Conservation (phyloP, 2,113 vertebrate species). For the Galeopterus variegatus region DNA sequence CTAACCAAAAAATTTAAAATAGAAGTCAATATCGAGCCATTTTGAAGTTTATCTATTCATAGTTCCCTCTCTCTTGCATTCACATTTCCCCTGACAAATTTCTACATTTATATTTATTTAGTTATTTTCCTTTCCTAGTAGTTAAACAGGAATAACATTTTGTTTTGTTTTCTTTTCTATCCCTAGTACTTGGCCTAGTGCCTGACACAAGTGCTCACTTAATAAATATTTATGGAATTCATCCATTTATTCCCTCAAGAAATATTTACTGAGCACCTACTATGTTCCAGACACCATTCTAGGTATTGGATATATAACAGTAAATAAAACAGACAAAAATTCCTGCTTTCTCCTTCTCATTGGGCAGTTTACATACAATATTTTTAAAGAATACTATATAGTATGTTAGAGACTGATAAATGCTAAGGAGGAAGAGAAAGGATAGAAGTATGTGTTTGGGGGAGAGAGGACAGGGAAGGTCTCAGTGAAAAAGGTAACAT, state of each 20-base stretch:
- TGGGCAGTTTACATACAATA: neutral
- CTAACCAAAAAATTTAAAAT: neutral
- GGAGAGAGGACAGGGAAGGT: neutral
- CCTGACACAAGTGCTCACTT: neutral
- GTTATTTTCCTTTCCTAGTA: neutral
- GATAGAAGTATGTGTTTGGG: neutral
- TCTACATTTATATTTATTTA: neutral
- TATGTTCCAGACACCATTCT: neutral
- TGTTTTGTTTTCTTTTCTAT: constrained; percentile 3
- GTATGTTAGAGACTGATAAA: neutral
- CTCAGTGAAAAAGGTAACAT: neutral
- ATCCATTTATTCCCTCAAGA: neutral
- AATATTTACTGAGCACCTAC: neutral
- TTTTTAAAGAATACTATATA: neutral
- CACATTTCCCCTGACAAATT: neutral
- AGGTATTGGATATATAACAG: neutral
- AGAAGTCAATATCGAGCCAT: neutral
- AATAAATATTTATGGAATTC: constrained; percentile 45
- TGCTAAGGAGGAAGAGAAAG: neutral
- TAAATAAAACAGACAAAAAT: neutral
- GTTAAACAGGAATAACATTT: neutral
- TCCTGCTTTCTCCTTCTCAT: neutral
- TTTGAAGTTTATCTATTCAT: neutral
- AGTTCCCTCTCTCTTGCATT: neutral
- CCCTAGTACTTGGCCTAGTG: neutral